Evolutionary conservation across 1,140 invertebrate genomes (phyloP), one percentile per base, ranked within the genome.

Genomic region (Notospermus geniculatus): DNA sequence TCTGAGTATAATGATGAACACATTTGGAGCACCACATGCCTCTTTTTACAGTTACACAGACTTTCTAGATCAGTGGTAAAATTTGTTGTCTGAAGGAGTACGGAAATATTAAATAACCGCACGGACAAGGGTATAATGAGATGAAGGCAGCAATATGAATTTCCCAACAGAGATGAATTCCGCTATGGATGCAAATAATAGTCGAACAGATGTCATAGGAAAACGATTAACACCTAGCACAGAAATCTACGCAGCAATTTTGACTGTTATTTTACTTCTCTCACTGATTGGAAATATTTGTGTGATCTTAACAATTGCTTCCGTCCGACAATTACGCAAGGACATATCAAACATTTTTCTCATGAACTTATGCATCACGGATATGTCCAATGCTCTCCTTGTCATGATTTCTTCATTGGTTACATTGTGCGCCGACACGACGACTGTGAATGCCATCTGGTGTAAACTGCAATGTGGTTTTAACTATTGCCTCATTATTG

Each of bases 401-500:
- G 73, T 81, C 15, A 80, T 81, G 77, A 11, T 68, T 9, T 71
- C 69, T 28, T 65, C 74, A 2, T 62, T 76, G 2, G 43, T 68
- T 0, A 58, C 71, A 0, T 17, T 79, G 7, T 43, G 69, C 0
- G 22, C 59, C 0, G 76, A 80, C 58, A 27, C 30, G 19, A 73
- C 70, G 73, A 43, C 54, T 0, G 25, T 80, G 11, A 65, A 67
- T 2, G 1, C 29, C 2, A 19, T 43, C 1, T 71, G 65, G 66
- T 81, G 79, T 55, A 54, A 73, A 23, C 25, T 73, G 4, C 64
- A 77, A 15, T 80, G 78, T 62, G 70, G 67, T 2, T 54, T 68
- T 11, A 81, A 81, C 64, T 81, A 81, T 66, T 77, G 72, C 32
- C 61, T 79, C 11, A 80, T 80, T 39, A 78, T 80, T 17, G 71